Conservation (phyloP, 2,113 vertebrate species). For the Paraplagusia blochii region DNA sequence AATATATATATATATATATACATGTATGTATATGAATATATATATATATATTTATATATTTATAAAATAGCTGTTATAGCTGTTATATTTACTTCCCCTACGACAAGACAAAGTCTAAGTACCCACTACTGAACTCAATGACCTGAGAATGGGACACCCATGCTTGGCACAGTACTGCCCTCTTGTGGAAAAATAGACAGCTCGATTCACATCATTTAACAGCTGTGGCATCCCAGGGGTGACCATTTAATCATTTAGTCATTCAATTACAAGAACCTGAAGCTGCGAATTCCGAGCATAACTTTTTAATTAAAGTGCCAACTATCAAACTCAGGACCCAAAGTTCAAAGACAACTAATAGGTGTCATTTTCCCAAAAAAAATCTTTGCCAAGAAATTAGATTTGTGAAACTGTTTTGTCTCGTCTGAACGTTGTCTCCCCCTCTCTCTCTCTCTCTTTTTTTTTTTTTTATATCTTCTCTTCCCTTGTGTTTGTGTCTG, state of each 20-base stretch:
- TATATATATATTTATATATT: neutral
- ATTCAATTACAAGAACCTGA: conserved; percentile 5
- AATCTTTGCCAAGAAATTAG: neutral
- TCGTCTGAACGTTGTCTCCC: conserved; percentile 37
- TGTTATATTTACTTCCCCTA: neutral
- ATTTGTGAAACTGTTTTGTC: conserved; percentile 1
- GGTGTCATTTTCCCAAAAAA: neutral
- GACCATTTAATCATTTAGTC: conserved; percentile 20
- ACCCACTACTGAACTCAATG: conserved; percentile 53
- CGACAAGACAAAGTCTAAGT: conserved; percentile 12
- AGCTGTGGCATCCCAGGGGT: conserved; percentile 11
- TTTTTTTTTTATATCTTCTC: conserved; percentile 22
- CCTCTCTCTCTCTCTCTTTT: conserved; percentile 20
- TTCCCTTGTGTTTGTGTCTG: conserved; percentile 30
- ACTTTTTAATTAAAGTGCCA: conserved; percentile 2
- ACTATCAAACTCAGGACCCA: neutral
- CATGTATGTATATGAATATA: neutral
- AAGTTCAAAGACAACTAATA: neutral
- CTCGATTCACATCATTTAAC: conserved; percentile 14
- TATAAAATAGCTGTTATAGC: neutral
- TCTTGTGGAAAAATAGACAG: conserved; percentile 57
- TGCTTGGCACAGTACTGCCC: conserved; percentile 62
- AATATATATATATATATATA: neutral
- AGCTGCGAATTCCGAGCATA: neutral
- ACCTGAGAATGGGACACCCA: conserved; percentile 27